Evolutionary conservation across 2,888 invertebrate species (phyloP).

Genomic region (Hirtodrosophila trivittata): DNA sequence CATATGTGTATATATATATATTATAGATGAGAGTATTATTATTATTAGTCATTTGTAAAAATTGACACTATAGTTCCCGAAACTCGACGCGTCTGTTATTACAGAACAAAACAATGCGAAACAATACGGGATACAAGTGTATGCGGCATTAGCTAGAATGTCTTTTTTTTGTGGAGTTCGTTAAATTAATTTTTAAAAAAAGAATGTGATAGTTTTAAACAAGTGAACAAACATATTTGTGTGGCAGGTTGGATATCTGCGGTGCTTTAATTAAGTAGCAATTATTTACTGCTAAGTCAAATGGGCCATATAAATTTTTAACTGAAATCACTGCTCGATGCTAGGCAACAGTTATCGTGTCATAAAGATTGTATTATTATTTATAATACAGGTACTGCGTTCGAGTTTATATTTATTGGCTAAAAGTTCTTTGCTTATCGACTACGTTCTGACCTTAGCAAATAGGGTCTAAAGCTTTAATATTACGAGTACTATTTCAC

Average conservation of each 20-base stretch:
- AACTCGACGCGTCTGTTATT: neutral
- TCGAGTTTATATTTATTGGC: neutral
- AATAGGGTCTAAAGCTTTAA: neutral
- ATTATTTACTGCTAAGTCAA: neutral
- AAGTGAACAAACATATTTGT: neutral
- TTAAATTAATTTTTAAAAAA: neutral
- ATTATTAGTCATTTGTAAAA: no score
- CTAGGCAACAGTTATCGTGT: conserved; percentile 24
- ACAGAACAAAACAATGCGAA: no score
- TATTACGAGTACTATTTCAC: neutral
- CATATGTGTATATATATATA: no score
- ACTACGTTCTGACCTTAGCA: no score
- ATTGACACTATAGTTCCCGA: no score
- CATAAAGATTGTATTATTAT: conserved; percentile 23
- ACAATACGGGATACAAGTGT: no score
- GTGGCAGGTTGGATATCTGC: no score
- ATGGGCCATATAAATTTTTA: conserved; percentile 8
- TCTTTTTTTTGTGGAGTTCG: neutral
- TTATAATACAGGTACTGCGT: neutral
- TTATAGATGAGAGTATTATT: no score
- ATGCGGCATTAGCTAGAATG: neutral
- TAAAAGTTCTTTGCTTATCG: conserved; percentile 28
- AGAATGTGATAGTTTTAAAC: neutral
- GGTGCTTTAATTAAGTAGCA: neutral
- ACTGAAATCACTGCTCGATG: conserved; percentile 27